Base-by-base conservation (phyloP, 1,140 invertebrate genomes). In the Bactericera cockerelli region DNA sequence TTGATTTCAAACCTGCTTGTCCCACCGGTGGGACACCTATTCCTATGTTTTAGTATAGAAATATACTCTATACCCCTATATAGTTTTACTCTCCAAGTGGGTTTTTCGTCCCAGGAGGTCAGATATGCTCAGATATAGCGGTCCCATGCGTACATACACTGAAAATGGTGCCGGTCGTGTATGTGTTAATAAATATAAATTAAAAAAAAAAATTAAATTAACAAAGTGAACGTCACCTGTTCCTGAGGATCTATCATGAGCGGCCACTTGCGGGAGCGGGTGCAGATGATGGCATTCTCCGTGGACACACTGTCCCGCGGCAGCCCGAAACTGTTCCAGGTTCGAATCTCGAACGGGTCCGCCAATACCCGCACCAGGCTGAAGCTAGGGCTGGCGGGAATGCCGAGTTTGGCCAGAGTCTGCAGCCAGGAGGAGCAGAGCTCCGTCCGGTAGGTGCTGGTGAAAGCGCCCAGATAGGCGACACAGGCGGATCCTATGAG, bases 211-310 rank as follows among this genome's bases (percentile, higher is more conserved):
- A n/a, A n/a, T n/a, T n/a, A n/a, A n/a, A n/a, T n/a, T n/a, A n/a
- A n/a, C n/a, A n/a, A n/a, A n/a, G n/a, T n/a, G n/a, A n/a, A n/a
- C n/a, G n/a, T n/a, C n/a, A 84, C 83, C 75, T 93, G 88, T 70
- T 92, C 88, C 69, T 93, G 89, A 0, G 89, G 89, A 74, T 92
- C 89, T 61, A 92, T 90, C 78, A 90, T 89, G 1, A 93, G 75
- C 0, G 89, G 86, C 88, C 89, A 92, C 16, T 86, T 76, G 24
- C 80, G 74, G 0, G 86, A 82, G 49, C 82, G 77, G 0, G 85
- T 91, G 0, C 89, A 87, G 31, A 93, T 72, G 49, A 93, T 86
- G 1, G 86, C 89, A 70, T 93, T 93, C 70, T 93, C 89, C 1
- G 84, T 87, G 8, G 88, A 92, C 14, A 91, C 79, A 26, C 79